Percentiles rank a stretch among this genome's conserved stretches.
These are phyloP conservation scores for Euzophera pinguis DNA, from an alignment of 2,888 invertebrate genomes.

Conservation along the genomic window DNA sequence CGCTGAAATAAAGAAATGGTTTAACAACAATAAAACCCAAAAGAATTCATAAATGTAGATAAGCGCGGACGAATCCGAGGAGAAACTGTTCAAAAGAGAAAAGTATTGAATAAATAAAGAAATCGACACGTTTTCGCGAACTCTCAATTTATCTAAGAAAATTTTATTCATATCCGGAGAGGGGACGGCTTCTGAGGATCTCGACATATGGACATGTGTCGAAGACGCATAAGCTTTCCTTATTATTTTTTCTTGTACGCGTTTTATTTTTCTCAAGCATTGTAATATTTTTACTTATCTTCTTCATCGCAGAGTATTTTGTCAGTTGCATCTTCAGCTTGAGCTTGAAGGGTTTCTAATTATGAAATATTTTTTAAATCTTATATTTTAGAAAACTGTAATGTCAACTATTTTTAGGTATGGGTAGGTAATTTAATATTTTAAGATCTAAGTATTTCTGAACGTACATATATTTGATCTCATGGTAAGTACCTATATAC, in stretches of 20 bases:
- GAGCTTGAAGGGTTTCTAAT: too few species aligned
- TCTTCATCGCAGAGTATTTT: too few species aligned
- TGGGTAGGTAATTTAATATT: too few species aligned
- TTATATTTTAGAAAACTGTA: too few species aligned
- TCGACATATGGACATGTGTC: constrained; percentile 60
- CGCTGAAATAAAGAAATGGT: constrained; percentile 42
- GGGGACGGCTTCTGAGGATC: constrained; percentile 57
- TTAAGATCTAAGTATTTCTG: too few species aligned
- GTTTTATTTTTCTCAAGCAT: constrained; percentile 22
- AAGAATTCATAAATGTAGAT: constrained; percentile 67
- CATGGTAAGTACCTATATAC: too few species aligned
- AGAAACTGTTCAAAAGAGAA: constrained; percentile 64
- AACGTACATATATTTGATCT: too few species aligned
- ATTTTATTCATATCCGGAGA: constrained; percentile 70
- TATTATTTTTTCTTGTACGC: constrained; percentile 41
- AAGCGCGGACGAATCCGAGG: constrained; percentile 57
- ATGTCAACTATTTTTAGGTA: too few species aligned
- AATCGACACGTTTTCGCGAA: constrained; percentile 74
- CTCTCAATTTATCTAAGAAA: constrained; percentile 72
- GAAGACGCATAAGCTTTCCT: constrained; percentile 50
- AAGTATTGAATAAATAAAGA: constrained; percentile 76
- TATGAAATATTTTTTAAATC: too few species aligned
- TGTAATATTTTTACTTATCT: neutral
- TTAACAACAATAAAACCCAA: constrained; percentile 49
- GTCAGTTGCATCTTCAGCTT: too few species aligned